A percentile compares a stretch with the other conserved stretches of the same genome.
Conservation (phyloP, 1,140 invertebrate genomes). For the Lethrus apterus region DNA sequence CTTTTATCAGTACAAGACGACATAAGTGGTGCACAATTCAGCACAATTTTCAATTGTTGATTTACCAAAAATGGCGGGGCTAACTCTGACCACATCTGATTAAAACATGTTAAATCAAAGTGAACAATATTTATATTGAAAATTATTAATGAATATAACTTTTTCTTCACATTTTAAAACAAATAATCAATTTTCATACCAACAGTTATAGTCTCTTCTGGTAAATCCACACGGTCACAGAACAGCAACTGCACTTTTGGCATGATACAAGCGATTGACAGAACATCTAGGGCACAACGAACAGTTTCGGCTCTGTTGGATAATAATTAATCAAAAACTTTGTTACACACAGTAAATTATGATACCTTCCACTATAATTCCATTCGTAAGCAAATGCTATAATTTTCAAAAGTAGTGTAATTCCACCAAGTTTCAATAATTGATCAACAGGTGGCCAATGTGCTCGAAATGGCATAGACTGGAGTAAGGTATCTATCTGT, state of each 20-base stretch:
- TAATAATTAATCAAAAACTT: slow-evolving; percentile 25
- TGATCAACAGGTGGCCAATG: slow-evolving; percentile 84
- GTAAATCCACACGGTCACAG: slow-evolving; percentile 69
- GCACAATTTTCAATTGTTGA: too few species aligned
- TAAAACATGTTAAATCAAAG: too few species aligned
- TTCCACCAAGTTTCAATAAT: slow-evolving; percentile 74
- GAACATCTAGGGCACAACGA: slow-evolving; percentile 78
- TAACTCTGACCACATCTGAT: too few species aligned
- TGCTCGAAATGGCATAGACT: slow-evolving; percentile 65
- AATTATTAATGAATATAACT: too few species aligned
- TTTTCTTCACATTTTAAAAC: too few species aligned
- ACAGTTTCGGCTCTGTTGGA: slow-evolving; percentile 73
- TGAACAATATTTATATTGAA: too few species aligned
- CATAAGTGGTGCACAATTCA: too few species aligned
- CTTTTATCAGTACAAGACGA: too few species aligned
- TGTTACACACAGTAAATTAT: neutral
- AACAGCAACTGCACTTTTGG: slow-evolving; percentile 78
- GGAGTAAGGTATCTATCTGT: slow-evolving; percentile 74
- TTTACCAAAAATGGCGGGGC: too few species aligned
- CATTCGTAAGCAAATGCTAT: slow-evolving; percentile 86
- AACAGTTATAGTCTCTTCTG: slow-evolving; percentile 61
- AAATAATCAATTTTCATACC: slow-evolving; percentile 49
- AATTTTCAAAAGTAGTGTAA: slow-evolving; percentile 75
- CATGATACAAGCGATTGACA: slow-evolving; percentile 83
- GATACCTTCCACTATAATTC: slow-evolving; percentile 80